These are phyloP conservation scores for Phocoena phocoena DNA, from an alignment of 2,113 vertebrate species.

Conservation along the genomic window DNA sequence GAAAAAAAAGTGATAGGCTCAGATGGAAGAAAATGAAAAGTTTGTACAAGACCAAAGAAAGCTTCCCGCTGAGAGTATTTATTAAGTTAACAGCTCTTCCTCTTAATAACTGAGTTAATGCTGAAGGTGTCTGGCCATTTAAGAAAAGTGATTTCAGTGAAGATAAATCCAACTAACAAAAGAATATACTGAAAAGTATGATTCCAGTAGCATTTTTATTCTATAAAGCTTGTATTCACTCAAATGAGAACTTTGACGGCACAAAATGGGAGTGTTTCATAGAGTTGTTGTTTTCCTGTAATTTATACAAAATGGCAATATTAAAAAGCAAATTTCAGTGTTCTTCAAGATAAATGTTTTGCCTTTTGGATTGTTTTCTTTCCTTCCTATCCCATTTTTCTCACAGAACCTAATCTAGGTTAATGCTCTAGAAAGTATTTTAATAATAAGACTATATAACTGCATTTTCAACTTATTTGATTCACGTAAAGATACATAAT, in stretches of 20 bases:
- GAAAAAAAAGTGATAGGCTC: conserved; percentile 52
- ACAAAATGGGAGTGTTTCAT: not conserved
- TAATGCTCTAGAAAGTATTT: not conserved
- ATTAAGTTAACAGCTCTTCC: conserved; percentile 29
- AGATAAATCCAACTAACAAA: not conserved
- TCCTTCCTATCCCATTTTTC: not conserved
- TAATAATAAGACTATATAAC: not conserved
- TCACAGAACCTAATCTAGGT: not conserved
- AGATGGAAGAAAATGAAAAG: conserved; percentile 43
- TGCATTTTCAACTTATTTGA: not conserved
- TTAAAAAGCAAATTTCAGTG: not conserved
- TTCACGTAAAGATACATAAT: not conserved
- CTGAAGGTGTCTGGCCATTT: not conserved
- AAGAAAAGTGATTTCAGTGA: not conserved
- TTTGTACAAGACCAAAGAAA: conserved; percentile 51
- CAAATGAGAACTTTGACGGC: not conserved
- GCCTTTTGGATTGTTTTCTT: not conserved
- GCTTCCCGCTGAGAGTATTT: not conserved
- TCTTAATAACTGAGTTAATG: conserved; percentile 16
- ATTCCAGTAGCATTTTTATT: not conserved
- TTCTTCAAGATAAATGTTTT: not conserved
- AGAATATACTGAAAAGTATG: not conserved
- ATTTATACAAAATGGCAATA: not conserved
- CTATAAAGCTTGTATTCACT: not conserved
- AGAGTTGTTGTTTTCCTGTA: not conserved